Percentiles rank a stretch among this genome's conserved stretches.
Evolutionary conservation across 2,888 invertebrate genomes (phyloP).

Genomic region (Patella ulyssiponensis): DNA sequence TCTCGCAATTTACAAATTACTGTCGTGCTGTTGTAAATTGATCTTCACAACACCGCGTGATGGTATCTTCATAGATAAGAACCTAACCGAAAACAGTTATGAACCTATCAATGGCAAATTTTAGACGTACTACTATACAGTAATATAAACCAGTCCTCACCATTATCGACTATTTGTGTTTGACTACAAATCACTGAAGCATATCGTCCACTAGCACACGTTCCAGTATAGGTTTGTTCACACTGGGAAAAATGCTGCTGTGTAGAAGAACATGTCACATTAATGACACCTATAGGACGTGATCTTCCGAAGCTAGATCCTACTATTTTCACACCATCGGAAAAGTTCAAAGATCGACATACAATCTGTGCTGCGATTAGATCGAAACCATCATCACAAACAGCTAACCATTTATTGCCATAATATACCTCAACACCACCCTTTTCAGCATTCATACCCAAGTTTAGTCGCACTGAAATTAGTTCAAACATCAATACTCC

Average conservation of each 20-base stretch:
- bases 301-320: conserved; percentile 45
- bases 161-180: conserved; percentile 41
- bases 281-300: conserved; percentile 76
- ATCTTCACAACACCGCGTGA: too few relatives aligned
- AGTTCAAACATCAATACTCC: too few relatives aligned
- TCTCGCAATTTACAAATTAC: too few relatives aligned
- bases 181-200: conserved; percentile 54
- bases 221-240: conserved; percentile 23
- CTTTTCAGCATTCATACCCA: conserved; percentile 47
- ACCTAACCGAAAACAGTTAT: too few relatives aligned
- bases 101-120: too few relatives aligned
- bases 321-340: conserved; percentile 48
- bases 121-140: too few relatives aligned
- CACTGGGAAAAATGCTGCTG: conserved; percentile 46
- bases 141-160: conserved; percentile 21
- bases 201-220: conserved; percentile 45
- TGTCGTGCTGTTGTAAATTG: too few relatives aligned
- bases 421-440: conserved; percentile 55
- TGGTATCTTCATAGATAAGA: too few relatives aligned
- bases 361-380: conserved; percentile 41
- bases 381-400: conserved; percentile 52
- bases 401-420: conserved; percentile 45
- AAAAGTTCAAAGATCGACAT: conserved; percentile 46
- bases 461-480: conserved; percentile 48
- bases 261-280: conserved; percentile 45